These are phyloP conservation scores for Odontophorus gujanensis DNA, from an alignment of 2,113 vertebrate species.

Conservation along the genomic window DNA sequence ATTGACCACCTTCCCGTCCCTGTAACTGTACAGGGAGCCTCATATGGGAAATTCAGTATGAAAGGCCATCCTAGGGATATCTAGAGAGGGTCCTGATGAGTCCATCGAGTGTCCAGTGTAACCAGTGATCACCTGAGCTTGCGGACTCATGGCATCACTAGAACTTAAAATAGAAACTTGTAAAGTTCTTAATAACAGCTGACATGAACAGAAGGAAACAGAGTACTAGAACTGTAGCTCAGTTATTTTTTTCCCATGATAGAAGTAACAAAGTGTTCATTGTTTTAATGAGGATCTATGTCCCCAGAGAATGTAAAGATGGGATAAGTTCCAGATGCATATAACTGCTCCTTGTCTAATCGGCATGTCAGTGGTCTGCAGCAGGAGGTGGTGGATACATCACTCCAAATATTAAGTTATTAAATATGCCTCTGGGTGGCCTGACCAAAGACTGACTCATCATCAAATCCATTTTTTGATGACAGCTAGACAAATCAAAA, in stretches of 20 bases:
- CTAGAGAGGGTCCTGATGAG: background rate
- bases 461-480: conserved; percentile 19
- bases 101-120: background rate
- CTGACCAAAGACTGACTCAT: conserved; percentile 42
- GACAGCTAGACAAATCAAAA: conserved; percentile 54
- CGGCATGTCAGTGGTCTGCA: background rate
- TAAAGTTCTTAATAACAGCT: background rate
- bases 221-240: background rate
- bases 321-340: background rate
- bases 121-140: background rate
- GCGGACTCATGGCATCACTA: background rate
- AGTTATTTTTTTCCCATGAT: background rate
- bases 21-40: background rate
- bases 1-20: background rate
- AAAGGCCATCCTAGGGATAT: background rate
- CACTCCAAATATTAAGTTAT: background rate
- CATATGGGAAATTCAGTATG: background rate
- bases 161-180: background rate
- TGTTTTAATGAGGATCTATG: background rate
- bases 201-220: background rate
- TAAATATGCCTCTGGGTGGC: conserved; percentile 2
- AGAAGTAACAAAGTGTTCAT: background rate
- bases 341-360: background rate
- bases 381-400: background rate
- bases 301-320: background rate